These are phyloP conservation scores for Archilochus colubris DNA, from an alignment of 2,113 vertebrate species.

Conservation along the genomic window DNA sequence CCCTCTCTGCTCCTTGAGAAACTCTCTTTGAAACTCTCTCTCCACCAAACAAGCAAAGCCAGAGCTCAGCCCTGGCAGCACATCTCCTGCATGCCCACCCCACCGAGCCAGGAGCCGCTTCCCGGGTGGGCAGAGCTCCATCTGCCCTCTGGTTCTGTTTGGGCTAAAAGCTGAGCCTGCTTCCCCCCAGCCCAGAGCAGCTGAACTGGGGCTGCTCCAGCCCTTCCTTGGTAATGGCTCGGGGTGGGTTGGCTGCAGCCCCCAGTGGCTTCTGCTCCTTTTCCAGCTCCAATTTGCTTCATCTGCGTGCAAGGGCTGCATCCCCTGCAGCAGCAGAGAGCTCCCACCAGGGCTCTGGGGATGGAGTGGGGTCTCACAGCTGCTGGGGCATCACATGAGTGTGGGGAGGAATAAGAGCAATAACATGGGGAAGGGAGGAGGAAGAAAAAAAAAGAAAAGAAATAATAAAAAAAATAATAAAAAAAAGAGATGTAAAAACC, in stretches of 20 bases:
- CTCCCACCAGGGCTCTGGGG: neutral
- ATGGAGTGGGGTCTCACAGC: neutral
- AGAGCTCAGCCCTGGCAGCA: neutral
- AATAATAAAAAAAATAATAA: too few relatives aligned
- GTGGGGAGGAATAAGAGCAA: neutral
- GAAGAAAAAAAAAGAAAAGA: too few relatives aligned
- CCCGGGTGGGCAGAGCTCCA: neutral
- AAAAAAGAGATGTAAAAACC: neutral
- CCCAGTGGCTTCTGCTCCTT: neutral
- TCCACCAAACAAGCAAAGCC: neutral
- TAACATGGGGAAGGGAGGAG: neutral
- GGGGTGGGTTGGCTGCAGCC: neutral
- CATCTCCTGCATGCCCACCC: neutral
- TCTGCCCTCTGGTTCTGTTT: neutral
- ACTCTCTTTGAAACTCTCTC: neutral
- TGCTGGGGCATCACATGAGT: neutral
- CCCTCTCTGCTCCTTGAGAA: neutral
- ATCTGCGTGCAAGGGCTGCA: neutral
- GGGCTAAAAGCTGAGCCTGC: neutral
- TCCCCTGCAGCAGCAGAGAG: neutral
- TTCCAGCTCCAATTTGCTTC: neutral
- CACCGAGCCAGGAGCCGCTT: neutral
- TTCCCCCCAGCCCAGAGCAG: neutral
- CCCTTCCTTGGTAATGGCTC: neutral
- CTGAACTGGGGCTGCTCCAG: constrained; percentile 3